Evolutionary conservation across 2,113 vertebrate genomes (phyloP).

Genomic region (Ptilorrhoa leucosticta): DNA sequence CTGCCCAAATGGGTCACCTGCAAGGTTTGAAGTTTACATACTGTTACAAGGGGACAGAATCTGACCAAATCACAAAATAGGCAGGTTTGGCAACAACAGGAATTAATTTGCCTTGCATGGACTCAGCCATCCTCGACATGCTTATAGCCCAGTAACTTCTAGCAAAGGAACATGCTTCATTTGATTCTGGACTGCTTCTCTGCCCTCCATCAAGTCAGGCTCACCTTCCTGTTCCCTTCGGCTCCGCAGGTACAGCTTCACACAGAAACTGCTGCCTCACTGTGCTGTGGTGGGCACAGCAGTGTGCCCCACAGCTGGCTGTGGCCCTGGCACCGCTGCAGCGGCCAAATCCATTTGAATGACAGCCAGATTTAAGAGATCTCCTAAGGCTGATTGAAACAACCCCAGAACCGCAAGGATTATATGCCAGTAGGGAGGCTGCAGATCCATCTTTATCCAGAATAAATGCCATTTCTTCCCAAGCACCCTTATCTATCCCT

Average conservation of each 20-base stretch:
- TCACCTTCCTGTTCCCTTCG: background rate
- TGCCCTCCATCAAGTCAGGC: background rate
- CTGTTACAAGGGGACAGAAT: background rate
- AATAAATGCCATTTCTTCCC: constrained; percentile 26
- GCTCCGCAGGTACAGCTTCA: background rate
- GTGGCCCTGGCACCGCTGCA: background rate
- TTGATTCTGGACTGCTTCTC: background rate
- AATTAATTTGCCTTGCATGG: background rate
- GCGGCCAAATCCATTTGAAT: background rate
- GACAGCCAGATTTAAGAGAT: background rate
- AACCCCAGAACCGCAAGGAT: constrained; percentile 21
- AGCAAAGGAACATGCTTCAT: background rate
- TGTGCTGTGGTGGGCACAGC: background rate
- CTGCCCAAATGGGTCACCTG: background rate
- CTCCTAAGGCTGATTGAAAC: constrained; percentile 44
- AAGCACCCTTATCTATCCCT: constrained; percentile 48
- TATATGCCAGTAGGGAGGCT: constrained; percentile 11
- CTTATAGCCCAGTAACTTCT: background rate
- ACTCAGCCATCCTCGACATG: background rate
- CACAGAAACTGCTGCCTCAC: background rate
- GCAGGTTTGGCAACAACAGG: background rate
- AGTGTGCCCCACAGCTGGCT: background rate
- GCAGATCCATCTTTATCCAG: constrained; percentile 6
- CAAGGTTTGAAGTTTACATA: background rate
- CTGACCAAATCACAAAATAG: background rate